Conservation (phyloP, 2,888 invertebrate species). For the Panopea generosa region DNA sequence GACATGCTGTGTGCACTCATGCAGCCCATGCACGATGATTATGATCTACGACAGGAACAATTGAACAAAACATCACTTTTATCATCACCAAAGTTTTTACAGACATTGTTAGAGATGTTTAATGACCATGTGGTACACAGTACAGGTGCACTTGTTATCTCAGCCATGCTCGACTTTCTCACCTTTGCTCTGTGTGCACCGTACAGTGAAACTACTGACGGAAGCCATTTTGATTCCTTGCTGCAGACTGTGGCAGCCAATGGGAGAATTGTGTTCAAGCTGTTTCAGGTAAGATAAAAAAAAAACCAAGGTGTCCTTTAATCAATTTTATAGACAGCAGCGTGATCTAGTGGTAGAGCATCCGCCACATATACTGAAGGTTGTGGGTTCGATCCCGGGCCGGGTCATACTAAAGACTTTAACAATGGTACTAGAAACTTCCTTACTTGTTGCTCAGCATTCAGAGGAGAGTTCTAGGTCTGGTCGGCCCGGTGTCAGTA, state of each 20-base stretch:
- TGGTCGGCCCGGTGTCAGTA: background rate
- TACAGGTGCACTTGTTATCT: conserved; percentile 97
- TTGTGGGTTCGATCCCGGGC: no score
- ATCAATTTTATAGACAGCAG: background rate
- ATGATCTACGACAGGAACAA: conserved; percentile 98
- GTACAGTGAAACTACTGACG: conserved; percentile 99
- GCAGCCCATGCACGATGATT: conserved; percentile 98
- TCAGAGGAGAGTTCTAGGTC: no score
- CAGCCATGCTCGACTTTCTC: conserved; percentile 98
- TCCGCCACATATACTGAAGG: no score
- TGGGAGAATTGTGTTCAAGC: conserved; percentile 95
- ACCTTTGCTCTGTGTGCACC: conserved; percentile 99
- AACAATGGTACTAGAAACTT: no score
- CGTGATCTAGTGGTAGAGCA: no score
- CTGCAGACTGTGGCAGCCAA: conserved; percentile 97
- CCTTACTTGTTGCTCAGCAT: no score
- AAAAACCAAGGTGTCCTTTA: background rate
- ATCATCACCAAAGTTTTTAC: conserved; percentile 95
- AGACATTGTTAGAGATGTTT: conserved; percentile 97
- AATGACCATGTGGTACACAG: conserved; percentile 96
- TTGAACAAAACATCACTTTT: conserved; percentile 98
- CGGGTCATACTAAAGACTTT: no score
- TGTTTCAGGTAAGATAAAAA: conserved; percentile 92
- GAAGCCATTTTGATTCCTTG: conserved; percentile 89
- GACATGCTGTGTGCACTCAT: conserved; percentile 99